These are phyloP conservation scores for Perodicticus potto DNA, from an alignment of 2,797 vertebrate genomes.

Conservation along the genomic window DNA sequence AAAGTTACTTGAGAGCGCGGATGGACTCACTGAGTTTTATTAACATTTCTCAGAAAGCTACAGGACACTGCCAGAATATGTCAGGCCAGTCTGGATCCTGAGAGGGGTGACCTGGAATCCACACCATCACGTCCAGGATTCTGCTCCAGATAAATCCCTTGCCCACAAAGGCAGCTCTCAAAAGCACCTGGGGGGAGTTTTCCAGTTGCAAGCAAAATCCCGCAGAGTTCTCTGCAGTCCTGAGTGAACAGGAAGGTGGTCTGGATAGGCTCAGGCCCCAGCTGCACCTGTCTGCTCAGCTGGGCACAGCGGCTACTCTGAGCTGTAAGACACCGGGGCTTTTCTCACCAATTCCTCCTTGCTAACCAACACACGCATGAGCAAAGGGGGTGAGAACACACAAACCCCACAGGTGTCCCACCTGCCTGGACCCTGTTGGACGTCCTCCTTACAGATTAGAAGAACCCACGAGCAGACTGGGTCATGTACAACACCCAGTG, in stretches of 20 bases:
- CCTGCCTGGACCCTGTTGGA: fast-evolving
- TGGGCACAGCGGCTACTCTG: fast-evolving
- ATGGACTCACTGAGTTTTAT: background rate
- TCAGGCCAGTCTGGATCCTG: fast-evolving
- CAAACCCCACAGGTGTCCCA: fast-evolving
- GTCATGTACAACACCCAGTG: background rate
- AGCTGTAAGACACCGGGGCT: fast-evolving
- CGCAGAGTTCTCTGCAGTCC: background rate
- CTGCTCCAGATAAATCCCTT: background rate
- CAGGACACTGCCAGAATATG: fast-evolving
- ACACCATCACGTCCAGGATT: fast-evolving
- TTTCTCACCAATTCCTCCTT: fast-evolving
- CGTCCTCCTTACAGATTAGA: fast-evolving
- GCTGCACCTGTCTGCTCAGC: background rate
- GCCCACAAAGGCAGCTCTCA: fast-evolving
- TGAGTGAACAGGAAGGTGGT: background rate
- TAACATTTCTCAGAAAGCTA: background rate
- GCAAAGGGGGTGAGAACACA: fast-evolving
- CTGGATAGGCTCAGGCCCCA: no score
- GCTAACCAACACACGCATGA: background rate
- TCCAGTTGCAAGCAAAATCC: no score
- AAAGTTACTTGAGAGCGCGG: background rate
- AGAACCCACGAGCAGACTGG: fast-evolving
- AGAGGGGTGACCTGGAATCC: fast-evolving
- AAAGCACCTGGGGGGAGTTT: background rate